Conservation (phyloP, 2,888 invertebrate genomes). For the Agonopterix subpropinquella region DNA sequence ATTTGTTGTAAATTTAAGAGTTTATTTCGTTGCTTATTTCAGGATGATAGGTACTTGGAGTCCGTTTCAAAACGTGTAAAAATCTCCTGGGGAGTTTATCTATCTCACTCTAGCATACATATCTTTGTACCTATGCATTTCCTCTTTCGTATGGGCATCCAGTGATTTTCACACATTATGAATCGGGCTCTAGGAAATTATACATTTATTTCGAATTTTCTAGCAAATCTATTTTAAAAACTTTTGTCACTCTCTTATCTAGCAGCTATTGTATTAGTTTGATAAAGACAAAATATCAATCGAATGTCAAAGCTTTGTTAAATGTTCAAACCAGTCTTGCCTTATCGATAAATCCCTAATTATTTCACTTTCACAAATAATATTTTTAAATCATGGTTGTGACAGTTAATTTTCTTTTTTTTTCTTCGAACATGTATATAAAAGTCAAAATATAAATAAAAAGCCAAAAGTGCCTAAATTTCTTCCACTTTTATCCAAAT, state of each 20-base stretch:
- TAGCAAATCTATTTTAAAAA: no score
- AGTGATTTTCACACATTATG: no score
- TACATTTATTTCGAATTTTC: no score
- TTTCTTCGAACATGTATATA: slow-evolving; percentile 4
- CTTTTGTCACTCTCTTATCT: no score
- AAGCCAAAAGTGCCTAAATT: slow-evolving; percentile 32
- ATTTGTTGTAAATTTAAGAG: slow-evolving; percentile 37
- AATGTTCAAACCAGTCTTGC: background rate
- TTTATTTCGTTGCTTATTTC: slow-evolving; percentile 27
- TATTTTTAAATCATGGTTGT: slow-evolving; percentile 6
- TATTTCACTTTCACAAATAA: background rate
- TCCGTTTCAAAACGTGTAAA: no score
- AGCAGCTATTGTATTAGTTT: background rate
- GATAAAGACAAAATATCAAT: background rate
- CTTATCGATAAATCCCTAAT: no score
- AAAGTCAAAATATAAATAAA: slow-evolving; percentile 21
- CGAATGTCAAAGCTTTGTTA: background rate
- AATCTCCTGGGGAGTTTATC: no score
- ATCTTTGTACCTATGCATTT: no score
- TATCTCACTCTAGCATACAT: no score
- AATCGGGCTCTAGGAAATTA: no score
- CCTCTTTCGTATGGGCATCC: no score
- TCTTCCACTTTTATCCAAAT: slow-evolving; percentile 15
- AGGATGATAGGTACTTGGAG: no score
- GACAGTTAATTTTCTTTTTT: background rate